phyloP scores from a whole-genome alignment of 2,888 invertebrate genomes.

The Acanthosepion esculentum region DNA sequence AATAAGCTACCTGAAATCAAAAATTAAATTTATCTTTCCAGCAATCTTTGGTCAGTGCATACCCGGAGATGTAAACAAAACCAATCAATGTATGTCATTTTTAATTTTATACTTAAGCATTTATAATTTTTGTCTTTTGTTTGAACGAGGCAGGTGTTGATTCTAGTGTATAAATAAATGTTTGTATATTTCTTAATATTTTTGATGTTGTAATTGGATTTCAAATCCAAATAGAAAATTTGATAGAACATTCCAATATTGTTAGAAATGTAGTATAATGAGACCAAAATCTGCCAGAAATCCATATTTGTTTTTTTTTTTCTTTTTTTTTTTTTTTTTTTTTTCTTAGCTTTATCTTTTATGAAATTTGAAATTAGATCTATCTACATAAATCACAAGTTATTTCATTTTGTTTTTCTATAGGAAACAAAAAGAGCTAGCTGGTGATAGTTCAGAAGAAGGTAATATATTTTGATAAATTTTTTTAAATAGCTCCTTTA shows the following conservation, averaged over 20 bases:
- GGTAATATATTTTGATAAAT: not conserved
- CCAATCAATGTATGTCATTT: not conserved
- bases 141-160: not conserved
- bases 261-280: no score
- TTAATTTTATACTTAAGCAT: not conserved
- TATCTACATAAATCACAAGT: not conserved
- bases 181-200: not conserved
- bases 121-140: not conserved
- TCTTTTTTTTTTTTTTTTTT: no score
- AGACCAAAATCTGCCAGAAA: no score
- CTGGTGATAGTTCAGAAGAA: conserved; percentile 33
- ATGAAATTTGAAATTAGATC: no score
- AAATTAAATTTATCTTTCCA: not conserved
- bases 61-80: not conserved
- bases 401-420: not conserved
- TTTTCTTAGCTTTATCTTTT: no score
- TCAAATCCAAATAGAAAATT: not conserved
- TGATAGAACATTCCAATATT: not conserved
- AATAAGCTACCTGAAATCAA: no score
- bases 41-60: not conserved
- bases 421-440: not conserved
- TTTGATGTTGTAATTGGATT: not conserved
- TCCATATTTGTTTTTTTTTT: no score
- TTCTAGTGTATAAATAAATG: no score
- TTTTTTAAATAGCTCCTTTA: no score